phyloP scores from a whole-genome alignment of 1,140 invertebrate species.

The Drosophila funebris region DNA sequence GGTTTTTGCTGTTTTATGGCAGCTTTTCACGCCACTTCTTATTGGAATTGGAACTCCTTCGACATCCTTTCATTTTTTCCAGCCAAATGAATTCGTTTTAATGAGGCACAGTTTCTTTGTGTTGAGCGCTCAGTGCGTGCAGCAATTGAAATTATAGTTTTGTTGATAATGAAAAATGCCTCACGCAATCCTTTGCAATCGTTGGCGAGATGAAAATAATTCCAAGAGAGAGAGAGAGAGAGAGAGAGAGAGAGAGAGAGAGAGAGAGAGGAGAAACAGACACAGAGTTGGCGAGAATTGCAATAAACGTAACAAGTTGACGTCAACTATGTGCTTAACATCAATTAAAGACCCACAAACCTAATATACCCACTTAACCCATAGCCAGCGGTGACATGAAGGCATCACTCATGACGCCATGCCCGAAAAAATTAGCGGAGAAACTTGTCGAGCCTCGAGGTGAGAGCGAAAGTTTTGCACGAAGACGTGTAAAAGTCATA shows the following conservation, averaged over 20 bases:
- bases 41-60: not conserved
- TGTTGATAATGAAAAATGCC: not conserved
- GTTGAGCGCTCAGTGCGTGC: not conserved
- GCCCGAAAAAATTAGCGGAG: conserved; percentile 3
- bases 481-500: conserved; percentile 67
- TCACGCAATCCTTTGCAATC: not conserved
- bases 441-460: conserved; percentile 20
- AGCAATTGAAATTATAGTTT: not conserved
- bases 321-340: conserved; percentile 66
- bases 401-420: not conserved
- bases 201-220: not conserved
- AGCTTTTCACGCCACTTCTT: conserved; percentile 9
- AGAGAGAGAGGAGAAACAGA: not conserved
- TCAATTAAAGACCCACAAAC: conserved; percentile 77
- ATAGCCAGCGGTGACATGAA: conserved; percentile 37
- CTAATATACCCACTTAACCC: conserved; percentile 72
- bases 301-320: conserved; percentile 44
- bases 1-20: conserved; percentile 1
- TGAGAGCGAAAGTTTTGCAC: conserved; percentile 63
- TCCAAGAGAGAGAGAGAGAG: not conserved
- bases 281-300: not conserved
- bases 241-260: not conserved
- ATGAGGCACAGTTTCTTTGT: conserved; percentile 11
- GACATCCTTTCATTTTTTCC: not conserved
- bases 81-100: conserved; percentile 1